Conservation (phyloP, 2,797 vertebrate genomes). For the Thamnophis elegans region DNA sequence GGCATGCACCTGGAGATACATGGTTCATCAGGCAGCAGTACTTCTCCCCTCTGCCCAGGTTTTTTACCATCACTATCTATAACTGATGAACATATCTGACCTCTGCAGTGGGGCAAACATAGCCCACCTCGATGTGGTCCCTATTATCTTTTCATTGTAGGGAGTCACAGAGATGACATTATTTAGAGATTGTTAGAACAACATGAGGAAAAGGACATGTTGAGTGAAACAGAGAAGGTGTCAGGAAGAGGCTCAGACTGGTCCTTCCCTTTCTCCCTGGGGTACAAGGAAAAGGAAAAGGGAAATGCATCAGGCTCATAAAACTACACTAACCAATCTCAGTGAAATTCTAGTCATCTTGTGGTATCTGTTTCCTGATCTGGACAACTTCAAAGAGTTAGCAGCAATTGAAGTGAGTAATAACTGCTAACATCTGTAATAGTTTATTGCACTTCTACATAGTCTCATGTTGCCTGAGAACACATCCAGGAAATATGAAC, state of each 20-base stretch:
- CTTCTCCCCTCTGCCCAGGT: background rate
- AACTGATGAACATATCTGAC: background rate
- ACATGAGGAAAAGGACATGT: background rate
- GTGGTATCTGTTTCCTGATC: background rate
- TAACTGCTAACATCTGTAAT: background rate
- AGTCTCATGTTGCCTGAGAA: background rate
- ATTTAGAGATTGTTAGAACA: background rate
- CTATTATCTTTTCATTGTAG: background rate
- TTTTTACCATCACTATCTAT: background rate
- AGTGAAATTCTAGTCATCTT: background rate
- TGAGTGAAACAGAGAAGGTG: background rate
- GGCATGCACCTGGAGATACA: background rate
- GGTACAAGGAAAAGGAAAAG: background rate
- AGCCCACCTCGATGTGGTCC: background rate
- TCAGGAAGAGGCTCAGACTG: background rate
- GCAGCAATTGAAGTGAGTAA: background rate
- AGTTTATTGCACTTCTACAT: background rate
- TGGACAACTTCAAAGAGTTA: background rate
- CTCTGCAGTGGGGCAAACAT: background rate
- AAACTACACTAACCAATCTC: background rate
- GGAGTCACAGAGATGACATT: background rate
- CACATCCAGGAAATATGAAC: background rate
- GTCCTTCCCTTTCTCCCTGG: background rate
- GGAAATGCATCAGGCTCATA: background rate
- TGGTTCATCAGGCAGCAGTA: background rate